Conservation (phyloP, 2,797 vertebrate species). For the Acipenser transmontanus region DNA sequence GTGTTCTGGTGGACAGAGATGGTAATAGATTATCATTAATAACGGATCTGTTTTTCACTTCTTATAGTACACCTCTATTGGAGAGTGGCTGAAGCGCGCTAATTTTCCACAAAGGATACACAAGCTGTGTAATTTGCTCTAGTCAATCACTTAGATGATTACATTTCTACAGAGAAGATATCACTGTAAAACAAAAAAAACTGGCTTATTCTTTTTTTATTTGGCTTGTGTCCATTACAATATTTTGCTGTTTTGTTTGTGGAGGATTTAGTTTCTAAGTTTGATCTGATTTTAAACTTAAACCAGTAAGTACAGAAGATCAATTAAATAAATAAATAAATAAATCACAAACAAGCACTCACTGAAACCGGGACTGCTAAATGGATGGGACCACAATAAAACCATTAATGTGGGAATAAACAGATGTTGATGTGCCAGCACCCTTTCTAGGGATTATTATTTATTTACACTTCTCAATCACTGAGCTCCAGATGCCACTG, state of each 20-base stretch:
- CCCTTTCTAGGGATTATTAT: slow-evolving; percentile 77
- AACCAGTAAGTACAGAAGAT: no score
- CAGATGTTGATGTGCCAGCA: slow-evolving; percentile 76
- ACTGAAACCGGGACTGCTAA: slow-evolving; percentile 72
- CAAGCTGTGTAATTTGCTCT: slow-evolving; percentile 10
- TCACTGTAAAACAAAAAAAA: no score
- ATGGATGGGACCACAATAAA: slow-evolving; percentile 73
- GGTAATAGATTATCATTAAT: slow-evolving; percentile 53
- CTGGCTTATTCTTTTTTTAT: no score
- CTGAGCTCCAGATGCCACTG: slow-evolving; percentile 70
- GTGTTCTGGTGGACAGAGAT: slow-evolving; percentile 58
- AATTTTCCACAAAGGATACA: not conserved
- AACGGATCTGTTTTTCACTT: no score
- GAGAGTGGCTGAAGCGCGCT: not conserved
- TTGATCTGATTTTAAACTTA: no score
- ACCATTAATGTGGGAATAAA: slow-evolving; percentile 75
- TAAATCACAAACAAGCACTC: no score
- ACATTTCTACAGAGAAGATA: no score
- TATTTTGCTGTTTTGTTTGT: no score
- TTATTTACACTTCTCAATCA: slow-evolving; percentile 81
- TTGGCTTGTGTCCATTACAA: no score
- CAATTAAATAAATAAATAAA: not conserved
- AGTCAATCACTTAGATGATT: no score
- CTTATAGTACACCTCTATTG: slow-evolving; percentile 34
- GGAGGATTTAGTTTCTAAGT: no score